Evolutionary conservation across 2,888 invertebrate species (phyloP), one percentile per base, ranked within the genome.

Genomic region (Sarcophaga variegata): DNA sequence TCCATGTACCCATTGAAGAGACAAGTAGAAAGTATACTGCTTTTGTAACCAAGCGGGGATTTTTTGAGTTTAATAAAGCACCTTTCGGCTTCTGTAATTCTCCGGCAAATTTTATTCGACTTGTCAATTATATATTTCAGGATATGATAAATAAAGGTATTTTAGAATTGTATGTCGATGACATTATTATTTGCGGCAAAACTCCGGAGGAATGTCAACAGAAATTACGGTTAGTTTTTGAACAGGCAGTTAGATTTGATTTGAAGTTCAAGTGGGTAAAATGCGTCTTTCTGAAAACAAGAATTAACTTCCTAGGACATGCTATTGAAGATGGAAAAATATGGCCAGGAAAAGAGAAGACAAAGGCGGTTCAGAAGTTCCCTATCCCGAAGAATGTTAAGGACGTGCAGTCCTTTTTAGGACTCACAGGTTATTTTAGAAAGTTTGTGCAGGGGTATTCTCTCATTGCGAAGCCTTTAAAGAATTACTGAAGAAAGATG

Each of bases 111-210:
- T 83, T 87, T 59, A 27, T 82, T 27, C 45, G 85, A 17, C 82
- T 70, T 59, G 45, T 88, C 11, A 88, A 86, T 63, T 71, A 75
- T n/a, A 82, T 87, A 22, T 86, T 86, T 59, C 80, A 75, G 54
- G 20, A 74, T 22, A 49, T 88, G 14, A 74, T 88, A 47, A 74
- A 81, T 37, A 66, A 69, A 54, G 66, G 59, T 59, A 12, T 69
- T 2, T 25, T 64, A 25, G 64, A 66, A 12, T 12, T 49, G 8
- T 49, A 49, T 4, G 2, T 49, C 12, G 67, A 74, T 45, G 83
- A 88, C 45, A 71, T 88, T 2, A 71, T 89, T 25, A 45, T 89
- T 20, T 76, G 83, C 14, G 84, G 86, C 17, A 6, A 20, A 4
- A 69, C 85, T 22, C 84, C 76, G 37, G 84, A 88, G 54, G 64